A percentile compares a stretch with the other conserved stretches of the same genome.
These are phyloP conservation scores for Oligia fasciuncula DNA, from an alignment of 2,888 invertebrate species.

Conservation along the genomic window DNA sequence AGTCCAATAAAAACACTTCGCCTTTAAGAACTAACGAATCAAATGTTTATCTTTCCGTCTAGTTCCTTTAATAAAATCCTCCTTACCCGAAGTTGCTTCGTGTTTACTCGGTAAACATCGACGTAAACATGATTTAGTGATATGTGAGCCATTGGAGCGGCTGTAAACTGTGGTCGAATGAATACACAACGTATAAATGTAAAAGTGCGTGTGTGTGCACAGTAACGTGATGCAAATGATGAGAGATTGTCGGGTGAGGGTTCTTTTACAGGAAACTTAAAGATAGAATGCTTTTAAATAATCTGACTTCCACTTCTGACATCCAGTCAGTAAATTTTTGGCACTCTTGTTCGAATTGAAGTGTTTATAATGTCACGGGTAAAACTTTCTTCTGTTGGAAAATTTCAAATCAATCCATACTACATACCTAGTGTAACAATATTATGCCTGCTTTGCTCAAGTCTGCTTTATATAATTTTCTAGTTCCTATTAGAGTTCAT, in stretches of 20 bases:
- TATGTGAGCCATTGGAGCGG: slow-evolving; percentile 72
- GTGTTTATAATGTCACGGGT: background rate
- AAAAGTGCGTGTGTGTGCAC: slow-evolving; percentile 61
- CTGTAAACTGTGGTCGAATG: slow-evolving; percentile 78
- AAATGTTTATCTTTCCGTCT: slow-evolving; percentile 64
- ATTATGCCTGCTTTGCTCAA: background rate
- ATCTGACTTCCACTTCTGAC: too few relatives aligned
- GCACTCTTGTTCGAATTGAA: background rate
- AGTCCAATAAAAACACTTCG: slow-evolving; percentile 55
- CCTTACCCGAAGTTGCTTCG: slow-evolving; percentile 67
- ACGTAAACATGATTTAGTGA: slow-evolving; percentile 71
- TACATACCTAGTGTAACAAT: background rate
- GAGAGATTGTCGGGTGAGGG: slow-evolving; percentile 26
- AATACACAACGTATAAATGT: slow-evolving; percentile 71
- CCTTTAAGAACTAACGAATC: slow-evolving; percentile 56
- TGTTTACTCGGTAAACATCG: slow-evolving; percentile 74
- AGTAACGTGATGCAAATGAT: slow-evolving; percentile 50
- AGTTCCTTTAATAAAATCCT: slow-evolving; percentile 73
- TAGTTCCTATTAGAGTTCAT: background rate
- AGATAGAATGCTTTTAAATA: background rate
- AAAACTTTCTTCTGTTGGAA: background rate
- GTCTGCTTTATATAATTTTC: background rate
- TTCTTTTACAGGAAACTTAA: background rate
- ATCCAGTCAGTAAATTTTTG: background rate
- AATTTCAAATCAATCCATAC: background rate